Evolutionary conservation across 2,797 vertebrate species (phyloP), one percentile per base, ranked within the genome.

Genomic region (Esox masquinongy): DNA sequence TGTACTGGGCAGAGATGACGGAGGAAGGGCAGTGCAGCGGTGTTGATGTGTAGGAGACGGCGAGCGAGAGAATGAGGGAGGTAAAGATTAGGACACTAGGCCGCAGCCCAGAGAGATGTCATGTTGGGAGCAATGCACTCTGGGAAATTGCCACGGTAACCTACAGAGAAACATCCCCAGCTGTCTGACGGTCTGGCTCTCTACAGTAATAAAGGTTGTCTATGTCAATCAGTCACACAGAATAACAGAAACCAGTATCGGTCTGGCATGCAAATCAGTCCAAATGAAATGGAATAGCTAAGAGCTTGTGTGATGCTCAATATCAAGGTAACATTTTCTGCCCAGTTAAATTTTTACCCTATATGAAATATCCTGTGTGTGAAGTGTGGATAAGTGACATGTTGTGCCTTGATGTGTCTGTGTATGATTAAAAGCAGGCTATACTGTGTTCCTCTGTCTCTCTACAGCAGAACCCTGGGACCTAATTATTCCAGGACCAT

Each of bases 111-210:
- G n/a, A 15, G 43, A 22, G 43, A 70, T 69, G 24, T 17, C 22
- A 70, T 49, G 24, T 8, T 7, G 15, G 3, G 53, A 72, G 43
- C 15, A 1, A 12, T 49, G 81, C 82, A 85, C 85, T 85, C 80
- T 88, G 85, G 84, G 83, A 86, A 68, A 86, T 75, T 78, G 56
- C 64, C 0, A 22, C 71, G 19, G 34, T 85, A 85, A 86, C 83
- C 84, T 88, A 88, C 82, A 85, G 67, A 82, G 75, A 86, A 81
- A 70, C 73, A 84, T 66, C 70, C 78, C 79, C 75, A 84, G 83
- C 82, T 88, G 86, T 81, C 84, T 19, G 1, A 70, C n/a, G 76
- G 59, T 29, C 74, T 77, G 31, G 56, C 56, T 59, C n/a, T 59
- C 14, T 56, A 31, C 29, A 31, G 29, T 31, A 74, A 74, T 74